phyloP scores from a whole-genome alignment of 2,113 vertebrate genomes.

The Muntiacus muntjak region DNA sequence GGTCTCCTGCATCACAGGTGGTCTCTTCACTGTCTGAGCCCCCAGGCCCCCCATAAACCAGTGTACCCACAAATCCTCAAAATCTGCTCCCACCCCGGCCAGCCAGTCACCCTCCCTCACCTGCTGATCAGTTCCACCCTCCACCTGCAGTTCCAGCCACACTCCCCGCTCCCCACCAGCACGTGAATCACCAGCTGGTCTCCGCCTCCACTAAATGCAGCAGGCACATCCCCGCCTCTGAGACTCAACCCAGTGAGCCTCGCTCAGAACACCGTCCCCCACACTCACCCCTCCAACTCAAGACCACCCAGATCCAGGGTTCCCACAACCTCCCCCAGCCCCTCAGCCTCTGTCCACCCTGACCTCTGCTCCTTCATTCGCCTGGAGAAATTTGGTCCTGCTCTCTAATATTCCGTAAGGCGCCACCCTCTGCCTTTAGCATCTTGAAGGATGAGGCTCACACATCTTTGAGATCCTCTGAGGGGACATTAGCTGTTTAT shows the following conservation, averaged over 20 bases:
- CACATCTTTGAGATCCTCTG: background rate
- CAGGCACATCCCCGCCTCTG: rapidly evolving
- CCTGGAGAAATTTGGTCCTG: rapidly evolving
- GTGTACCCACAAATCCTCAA: rapidly evolving
- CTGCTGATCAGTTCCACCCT: rapidly evolving
- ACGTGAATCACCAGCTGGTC: rapidly evolving
- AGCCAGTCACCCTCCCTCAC: background rate
- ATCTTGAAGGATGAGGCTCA: background rate
- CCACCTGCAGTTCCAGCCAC: background rate
- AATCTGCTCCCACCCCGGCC: background rate
- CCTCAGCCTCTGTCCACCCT: background rate
- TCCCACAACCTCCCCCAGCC: background rate
- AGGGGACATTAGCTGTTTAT: background rate
- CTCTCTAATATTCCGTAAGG: rapidly evolving
- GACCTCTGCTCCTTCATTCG: rapidly evolving
- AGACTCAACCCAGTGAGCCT: background rate
- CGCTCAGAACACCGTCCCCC: rapidly evolving
- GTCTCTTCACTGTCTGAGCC: background rate
- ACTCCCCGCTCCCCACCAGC: background rate
- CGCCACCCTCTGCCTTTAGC: background rate
- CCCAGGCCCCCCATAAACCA: background rate
- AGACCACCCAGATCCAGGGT: rapidly evolving
- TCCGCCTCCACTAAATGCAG: background rate
- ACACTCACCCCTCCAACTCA: no score
- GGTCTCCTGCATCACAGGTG: rapidly evolving